Evolutionary conservation across 2,888 invertebrate genomes (phyloP), one percentile per base, ranked within the genome.

Genomic region (Eupithecia vulgata): DNA sequence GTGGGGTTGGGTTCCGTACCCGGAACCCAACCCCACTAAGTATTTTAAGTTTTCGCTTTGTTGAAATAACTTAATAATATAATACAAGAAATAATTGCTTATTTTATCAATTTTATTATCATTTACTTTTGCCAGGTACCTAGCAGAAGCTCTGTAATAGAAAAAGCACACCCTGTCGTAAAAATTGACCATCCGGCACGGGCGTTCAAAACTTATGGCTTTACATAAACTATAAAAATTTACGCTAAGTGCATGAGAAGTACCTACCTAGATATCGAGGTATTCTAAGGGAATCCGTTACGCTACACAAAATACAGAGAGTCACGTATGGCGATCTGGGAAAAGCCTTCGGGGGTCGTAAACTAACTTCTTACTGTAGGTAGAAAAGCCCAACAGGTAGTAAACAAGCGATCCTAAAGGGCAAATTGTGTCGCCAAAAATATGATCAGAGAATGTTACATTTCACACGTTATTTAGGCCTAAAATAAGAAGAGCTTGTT

Each of bases 341-440:
- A 59, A 68, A 70, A 67, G 64, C 74, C 68, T 68, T 42, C n/a
- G 68, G 74, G 74, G 68, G 59, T 64, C 45, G 70, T 74, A 74
- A 74, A 70, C 74, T 67, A 70, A 57, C 30, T 73, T 52, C 61
- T 48, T 21, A 42, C 57, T 68, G 65, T 52, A 57, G 25, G 25
- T 25, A 68, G 61, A 67, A 62, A 70, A 67, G 21, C 67, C 35
- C 35, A 68, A 61, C 68, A 57, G 57, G 59, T 61, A 40, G 59
- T 57, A 57, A 57, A 52, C 59, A 67, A 69, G 70, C 52, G 62
- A 48, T 67, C 48, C 61, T 69, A 66, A 35, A 61, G 61, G 62
- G 25, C 21, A 57, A 70, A 67, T 64, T 67, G 65, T 69, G 68
- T 59, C 71, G 68, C 25, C 12, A 17, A 45, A 52, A 30, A 68